Evolutionary conservation across 2,113 vertebrate species (phyloP), one percentile per base, ranked within the genome.

Genomic region (Sclerurus mexicanus): DNA sequence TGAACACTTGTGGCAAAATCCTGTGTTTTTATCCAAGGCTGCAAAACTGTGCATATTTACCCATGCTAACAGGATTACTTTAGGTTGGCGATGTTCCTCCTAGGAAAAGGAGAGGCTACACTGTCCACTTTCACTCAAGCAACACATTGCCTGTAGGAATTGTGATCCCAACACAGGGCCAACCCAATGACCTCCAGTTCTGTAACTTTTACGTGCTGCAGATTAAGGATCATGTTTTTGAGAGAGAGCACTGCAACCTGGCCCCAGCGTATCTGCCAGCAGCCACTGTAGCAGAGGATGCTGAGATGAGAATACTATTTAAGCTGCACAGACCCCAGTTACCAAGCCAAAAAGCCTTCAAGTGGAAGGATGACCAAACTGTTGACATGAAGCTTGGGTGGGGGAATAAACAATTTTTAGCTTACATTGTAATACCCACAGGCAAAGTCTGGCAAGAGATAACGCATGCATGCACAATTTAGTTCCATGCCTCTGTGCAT

Each of bases 211-310:
- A 72, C 31, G 9, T 1, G 8, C 33, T 76, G 52, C 17, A 69
- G 37, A 52, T 53, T 44, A 73, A 75, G 76, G 59, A 40, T 0
- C 0, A 1, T 31, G 39, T 18, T 68, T 91, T 40, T 16, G 46
- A 50, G 40, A 82, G 18, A 35, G 7, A 56, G 53, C n/a, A 28
- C 8, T 56, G 66, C 47, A 87, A 20, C 33, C 44, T 37, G n/a
- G 28, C 35, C 55, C 47, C 35, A 79, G 2, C 2, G 0, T 2
- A 40, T 39, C 44, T 37, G 46, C 67, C 25, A 47, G 85, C 4
- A 3, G 80, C 37, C 40, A 7, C 50, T 28, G 6, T 0, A 12
- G 46, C 44, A 0, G 0, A 73, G 53, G 62, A 44, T 7, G 30
- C 31, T 2, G 31, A 68, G 72, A 49, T 42, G 28, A 83, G 59